These are phyloP conservation scores for Pterocles orientalis DNA, from an alignment of 2,113 vertebrate species.

Conservation along the genomic window DNA sequence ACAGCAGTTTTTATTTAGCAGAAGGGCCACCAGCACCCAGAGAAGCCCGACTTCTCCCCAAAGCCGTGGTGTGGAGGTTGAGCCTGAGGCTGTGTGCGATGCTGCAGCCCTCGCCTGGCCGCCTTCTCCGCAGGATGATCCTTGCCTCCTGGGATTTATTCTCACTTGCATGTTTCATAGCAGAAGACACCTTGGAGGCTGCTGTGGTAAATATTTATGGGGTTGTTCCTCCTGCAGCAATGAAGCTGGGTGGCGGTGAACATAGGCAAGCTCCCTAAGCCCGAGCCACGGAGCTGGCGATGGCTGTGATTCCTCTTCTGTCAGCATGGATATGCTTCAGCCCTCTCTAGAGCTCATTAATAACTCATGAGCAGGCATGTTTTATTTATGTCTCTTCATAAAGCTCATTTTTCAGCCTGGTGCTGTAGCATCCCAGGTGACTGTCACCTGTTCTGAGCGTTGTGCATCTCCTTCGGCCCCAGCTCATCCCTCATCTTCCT, in stretches of 20 bases:
- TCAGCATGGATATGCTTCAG: rapidly evolving
- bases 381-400: constrained; percentile 52
- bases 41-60: neutral
- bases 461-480: neutral
- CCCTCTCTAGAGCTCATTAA: neutral
- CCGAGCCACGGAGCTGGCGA: neutral
- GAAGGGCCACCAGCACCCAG: neutral
- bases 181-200: neutral
- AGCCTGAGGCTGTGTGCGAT: neutral
- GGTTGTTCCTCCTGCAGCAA: neutral
- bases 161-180: neutral
- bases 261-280: neutral
- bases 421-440: neutral
- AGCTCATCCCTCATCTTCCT: neutral
- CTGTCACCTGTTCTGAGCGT: neutral
- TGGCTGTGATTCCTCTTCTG: neutral
- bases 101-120: rapidly evolving
- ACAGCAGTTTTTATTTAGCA: neutral
- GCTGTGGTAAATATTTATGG: neutral
- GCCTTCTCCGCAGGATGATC: neutral
- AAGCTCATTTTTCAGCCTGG: constrained; percentile 21
- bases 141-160: neutral
- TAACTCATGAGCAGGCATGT: neutral
- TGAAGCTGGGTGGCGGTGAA: neutral
- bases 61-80: neutral